These are phyloP conservation scores for Phymorhynchus buccinoides DNA, from an alignment of 1,140 invertebrate species.

Conservation along the genomic window DNA sequence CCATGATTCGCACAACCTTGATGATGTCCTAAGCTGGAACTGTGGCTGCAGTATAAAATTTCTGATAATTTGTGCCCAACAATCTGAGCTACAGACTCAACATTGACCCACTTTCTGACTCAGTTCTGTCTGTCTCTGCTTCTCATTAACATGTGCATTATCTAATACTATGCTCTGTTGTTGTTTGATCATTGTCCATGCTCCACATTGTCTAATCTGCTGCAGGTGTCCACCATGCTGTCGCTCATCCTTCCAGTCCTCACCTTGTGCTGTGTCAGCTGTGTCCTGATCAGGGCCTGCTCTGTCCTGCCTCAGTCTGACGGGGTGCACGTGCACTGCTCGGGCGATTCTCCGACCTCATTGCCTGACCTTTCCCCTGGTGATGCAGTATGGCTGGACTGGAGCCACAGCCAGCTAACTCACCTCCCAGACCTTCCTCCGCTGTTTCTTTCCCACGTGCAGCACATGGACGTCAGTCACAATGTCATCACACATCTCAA, in stretches of 20 bases:
- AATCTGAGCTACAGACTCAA: no score
- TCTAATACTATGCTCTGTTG: no score
- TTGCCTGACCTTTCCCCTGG: not conserved
- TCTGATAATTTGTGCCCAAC: no score
- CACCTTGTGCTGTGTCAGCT: not conserved
- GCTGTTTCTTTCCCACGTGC: not conserved
- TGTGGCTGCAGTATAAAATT: no score
- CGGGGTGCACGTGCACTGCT: not conserved
- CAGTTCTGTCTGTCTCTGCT: no score
- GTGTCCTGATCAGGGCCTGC: not conserved
- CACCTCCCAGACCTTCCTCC: not conserved
- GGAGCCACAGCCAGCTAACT: not conserved
- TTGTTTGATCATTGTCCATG: no score
- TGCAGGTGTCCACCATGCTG: not conserved
- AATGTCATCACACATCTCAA: not conserved
- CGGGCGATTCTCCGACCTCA: not conserved
- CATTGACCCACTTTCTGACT: no score
- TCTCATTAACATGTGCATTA: no score
- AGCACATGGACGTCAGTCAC: conserved; percentile 7
- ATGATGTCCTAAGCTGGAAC: no score
- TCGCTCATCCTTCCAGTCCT: not conserved
- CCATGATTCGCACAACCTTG: no score
- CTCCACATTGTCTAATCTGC: no score
- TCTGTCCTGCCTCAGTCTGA: not conserved
- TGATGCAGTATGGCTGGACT: not conserved